Evolutionary conservation across 1,140 invertebrate genomes (phyloP).

Genomic region (Drosophila asahinai): DNA sequence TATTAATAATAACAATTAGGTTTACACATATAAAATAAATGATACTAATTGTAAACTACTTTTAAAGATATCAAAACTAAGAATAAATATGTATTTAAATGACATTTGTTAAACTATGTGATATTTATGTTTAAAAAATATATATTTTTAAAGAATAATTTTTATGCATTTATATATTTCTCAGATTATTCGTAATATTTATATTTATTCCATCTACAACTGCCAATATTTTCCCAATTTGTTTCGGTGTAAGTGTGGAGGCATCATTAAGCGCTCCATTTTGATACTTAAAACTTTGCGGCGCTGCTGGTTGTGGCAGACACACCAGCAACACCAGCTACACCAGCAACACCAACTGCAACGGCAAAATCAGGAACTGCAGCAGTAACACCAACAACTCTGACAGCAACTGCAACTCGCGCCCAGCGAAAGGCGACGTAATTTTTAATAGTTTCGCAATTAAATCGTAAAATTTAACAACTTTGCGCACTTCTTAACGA

Average conservation of each 20-base stretch:
- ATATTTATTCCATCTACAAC: no score
- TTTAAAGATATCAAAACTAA: no score
- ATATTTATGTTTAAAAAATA: no score
- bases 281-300: constrained; percentile 80
- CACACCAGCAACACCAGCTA: constrained; percentile 15
- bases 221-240: neutral
- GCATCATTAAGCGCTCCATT: constrained; percentile 79
- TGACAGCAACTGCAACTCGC: constrained; percentile 36
- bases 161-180: no score
- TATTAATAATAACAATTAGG: no score
- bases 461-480: constrained; percentile 85
- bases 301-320: constrained; percentile 39
- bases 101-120: no score
- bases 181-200: no score
- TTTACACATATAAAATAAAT: no score
- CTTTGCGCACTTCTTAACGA: constrained; percentile 83
- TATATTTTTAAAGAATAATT: no score
- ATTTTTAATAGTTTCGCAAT: constrained; percentile 84
- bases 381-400: constrained; percentile 15
- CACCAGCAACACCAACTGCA: constrained; percentile 14
- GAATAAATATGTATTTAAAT: no score
- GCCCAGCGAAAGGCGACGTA: constrained; percentile 71
- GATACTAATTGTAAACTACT: no score
- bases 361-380: constrained; percentile 18
- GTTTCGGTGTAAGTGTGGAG: constrained; percentile 61